These are phyloP conservation scores for Falco punctatus DNA, from an alignment of 2,113 vertebrate genomes.

Conservation along the genomic window DNA sequence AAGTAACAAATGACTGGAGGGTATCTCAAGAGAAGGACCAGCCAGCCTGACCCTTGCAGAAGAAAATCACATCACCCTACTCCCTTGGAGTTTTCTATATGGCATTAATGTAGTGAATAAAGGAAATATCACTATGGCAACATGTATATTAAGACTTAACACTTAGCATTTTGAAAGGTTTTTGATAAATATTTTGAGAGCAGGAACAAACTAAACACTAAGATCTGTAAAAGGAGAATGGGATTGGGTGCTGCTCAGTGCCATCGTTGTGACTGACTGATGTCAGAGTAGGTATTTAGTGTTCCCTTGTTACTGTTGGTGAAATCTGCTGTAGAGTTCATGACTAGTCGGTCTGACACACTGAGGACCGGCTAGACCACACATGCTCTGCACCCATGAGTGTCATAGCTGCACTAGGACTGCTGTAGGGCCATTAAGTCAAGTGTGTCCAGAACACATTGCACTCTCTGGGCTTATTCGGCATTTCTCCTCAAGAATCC, in stretches of 20 bases:
- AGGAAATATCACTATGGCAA: not conserved
- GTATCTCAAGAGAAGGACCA: not conserved
- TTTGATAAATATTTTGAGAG: not conserved
- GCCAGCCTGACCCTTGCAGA: not conserved
- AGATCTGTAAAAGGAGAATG: not conserved
- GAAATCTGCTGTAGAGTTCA: not conserved
- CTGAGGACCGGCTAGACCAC: not conserved
- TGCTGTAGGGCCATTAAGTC: not conserved
- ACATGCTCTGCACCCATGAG: not conserved
- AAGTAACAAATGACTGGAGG: not conserved
- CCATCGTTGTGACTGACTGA: not conserved
- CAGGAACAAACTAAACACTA: not conserved
- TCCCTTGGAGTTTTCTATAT: not conserved
- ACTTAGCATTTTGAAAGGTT: not conserved
- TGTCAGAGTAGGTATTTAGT: not conserved
- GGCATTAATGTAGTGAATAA: not conserved
- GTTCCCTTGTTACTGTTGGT: not conserved
- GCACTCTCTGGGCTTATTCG: not conserved
- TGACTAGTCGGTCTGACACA: not conserved
- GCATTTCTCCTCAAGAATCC: not conserved
- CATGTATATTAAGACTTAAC: not conserved
- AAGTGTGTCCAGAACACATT: not conserved
- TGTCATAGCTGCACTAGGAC: not conserved
- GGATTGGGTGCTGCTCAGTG: not conserved
- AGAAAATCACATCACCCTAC: not conserved